Evolutionary conservation across 2,888 invertebrate genomes (phyloP).

Genomic region (Ophion ellenae): DNA sequence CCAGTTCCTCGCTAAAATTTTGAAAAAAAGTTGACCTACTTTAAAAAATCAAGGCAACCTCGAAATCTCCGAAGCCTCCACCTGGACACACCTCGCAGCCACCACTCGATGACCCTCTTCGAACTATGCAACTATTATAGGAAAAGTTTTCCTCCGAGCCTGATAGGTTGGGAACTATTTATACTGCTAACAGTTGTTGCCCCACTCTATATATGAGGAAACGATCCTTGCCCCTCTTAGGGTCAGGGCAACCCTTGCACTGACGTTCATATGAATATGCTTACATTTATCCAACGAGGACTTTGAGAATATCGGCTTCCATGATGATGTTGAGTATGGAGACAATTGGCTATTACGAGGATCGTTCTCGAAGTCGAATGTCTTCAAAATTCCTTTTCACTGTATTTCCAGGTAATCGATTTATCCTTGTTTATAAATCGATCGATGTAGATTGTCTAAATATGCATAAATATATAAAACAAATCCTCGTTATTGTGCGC

Average conservation of each 20-base stretch:
- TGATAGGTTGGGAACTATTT: too few relatives aligned
- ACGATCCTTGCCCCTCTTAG: neutral
- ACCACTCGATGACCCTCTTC: too few relatives aligned
- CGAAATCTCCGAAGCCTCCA: too few relatives aligned
- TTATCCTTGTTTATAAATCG: neutral
- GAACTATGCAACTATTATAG: too few relatives aligned
- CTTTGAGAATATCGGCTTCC: neutral
- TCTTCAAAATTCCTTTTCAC: neutral
- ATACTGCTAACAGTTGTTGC: too few relatives aligned
- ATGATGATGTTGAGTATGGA: neutral
- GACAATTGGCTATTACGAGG: neutral
- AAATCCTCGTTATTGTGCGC: conserved; percentile 24
- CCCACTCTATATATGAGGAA: neutral
- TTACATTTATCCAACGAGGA: too few relatives aligned
- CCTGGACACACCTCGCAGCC: too few relatives aligned
- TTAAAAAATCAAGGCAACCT: too few relatives aligned
- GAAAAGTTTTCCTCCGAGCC: too few relatives aligned
- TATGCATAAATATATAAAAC: neutral
- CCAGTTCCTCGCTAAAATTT: too few relatives aligned
- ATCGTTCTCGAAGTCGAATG: neutral
- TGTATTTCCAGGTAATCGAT: neutral
- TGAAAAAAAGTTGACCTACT: too few relatives aligned
- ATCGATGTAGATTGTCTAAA: neutral
- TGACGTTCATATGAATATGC: too few relatives aligned
- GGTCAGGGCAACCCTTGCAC: neutral